Evolutionary conservation across 2,888 invertebrate species (phyloP), one percentile per base, ranked within the genome.

Genomic region (Pandemis cinnamomeana): DNA sequence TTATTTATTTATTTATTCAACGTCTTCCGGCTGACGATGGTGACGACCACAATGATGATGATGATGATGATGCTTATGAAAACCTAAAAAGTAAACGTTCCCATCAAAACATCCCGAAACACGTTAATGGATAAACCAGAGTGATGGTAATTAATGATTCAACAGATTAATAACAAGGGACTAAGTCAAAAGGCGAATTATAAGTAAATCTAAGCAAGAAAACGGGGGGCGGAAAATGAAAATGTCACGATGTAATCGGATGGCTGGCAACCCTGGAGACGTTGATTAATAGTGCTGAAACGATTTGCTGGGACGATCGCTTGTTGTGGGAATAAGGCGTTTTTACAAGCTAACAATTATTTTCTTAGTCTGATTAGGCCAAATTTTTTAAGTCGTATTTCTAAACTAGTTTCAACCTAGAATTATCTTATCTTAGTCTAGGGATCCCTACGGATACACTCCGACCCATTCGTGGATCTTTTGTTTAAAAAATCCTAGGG

Each of bases 201-300:
- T 74, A 74, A 74, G 74, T 74, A 74, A 74, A 74, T 74, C 74
- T 72, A 62, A 53, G 67, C 63, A 63, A 63, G 67, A 67, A 71
- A 27, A 55, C 72, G 63, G 10, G 78, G 76, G 76, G 53, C 72
- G 67, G 72, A 75, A 77, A 78, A 78, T 78, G 78, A 78, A 76
- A 77, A 78, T 77, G 78, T 78, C 78, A 77, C 75, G 76, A 68
- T 67, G 75, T 76, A 77, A 77, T 78, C 78, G 77, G 77, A 77
- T 77, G 75, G 76, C 71, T 77, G 74, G 76, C 71, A 74, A 72
- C 74, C 75, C 78, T 55, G 72, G 76, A 61, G 77, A 76, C 78
- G 60, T 70, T 76, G 78, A 78, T 78, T 71, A 71, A 78, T 78
- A 69, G 76, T 68, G 20, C n/a, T 53, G 7, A 27, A 64, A 64